Evolutionary conservation across 1,140 invertebrate genomes (phyloP), one percentile per base, ranked within the genome.

Genomic region (Brachionus calyciflorus): DNA sequence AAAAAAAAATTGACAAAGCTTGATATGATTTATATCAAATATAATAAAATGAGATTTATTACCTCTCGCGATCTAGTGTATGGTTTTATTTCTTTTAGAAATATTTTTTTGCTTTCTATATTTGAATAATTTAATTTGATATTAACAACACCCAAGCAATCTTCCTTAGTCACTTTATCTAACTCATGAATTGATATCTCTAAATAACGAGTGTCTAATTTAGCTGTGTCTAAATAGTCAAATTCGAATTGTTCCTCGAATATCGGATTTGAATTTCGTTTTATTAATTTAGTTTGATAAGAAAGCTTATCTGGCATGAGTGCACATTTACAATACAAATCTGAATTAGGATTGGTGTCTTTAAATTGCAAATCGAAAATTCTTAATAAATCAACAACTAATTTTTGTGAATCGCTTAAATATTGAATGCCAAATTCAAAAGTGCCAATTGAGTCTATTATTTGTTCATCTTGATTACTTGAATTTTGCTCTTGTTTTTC

Each of bases 241-340:
- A 84, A 84, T 14, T 83, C 81, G 76, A 85, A 84, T 77, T 84
- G 82, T 76, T 85, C 84, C 30, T 84, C 82, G 65, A 85, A 85
- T 49, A 81, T 86, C 75, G 89, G 89, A 82, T 88, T 88, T 26
- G 89, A 80, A 6, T 89, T 90, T 79, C 87, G 88, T 79, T 88
- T 88, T 79, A 89, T 88, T 70, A 89, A 78, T 77, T 81, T 82
- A 37, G 80, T 82, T 70, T 83, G 82, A 19, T 19, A 73, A 10
- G 69, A 49, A 26, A 14, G 24, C 17, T 73, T 73, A 46, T 73
- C 69, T 9, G 69, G 69, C 69, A 73, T 73, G 10, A 73, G 17
- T 28, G 69, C 24, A 40, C 69, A 73, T 24, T 40, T 49, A 19
- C 69, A 73, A 46, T 51, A 73, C 19, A 73, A 24, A 21, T 55